These are phyloP conservation scores for Apus apus DNA, from an alignment of 2,113 vertebrate species.

Conservation along the genomic window DNA sequence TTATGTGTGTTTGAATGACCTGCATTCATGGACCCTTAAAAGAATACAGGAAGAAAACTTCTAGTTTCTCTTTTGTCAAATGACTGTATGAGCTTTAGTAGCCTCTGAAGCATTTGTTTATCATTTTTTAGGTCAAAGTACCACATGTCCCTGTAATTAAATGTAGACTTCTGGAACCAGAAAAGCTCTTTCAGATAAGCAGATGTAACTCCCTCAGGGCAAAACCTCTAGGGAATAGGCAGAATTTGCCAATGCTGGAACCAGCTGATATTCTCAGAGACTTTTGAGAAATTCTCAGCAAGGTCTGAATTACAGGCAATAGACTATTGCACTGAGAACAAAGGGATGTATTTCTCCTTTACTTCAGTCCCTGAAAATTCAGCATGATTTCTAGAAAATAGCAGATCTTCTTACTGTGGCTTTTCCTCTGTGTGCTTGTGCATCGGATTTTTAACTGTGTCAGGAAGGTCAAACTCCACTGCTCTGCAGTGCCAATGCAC, in stretches of 20 bases:
- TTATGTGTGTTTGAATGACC: background rate
- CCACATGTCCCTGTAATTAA: background rate
- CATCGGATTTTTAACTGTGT: background rate
- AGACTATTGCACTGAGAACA: background rate
- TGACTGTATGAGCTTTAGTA: background rate
- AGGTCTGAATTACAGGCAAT: background rate
- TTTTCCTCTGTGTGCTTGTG: background rate
- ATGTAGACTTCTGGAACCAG: constrained; percentile 7
- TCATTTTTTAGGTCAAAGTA: constrained; percentile 5
- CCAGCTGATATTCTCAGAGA: background rate
- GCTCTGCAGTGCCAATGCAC: background rate
- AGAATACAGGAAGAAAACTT: background rate
- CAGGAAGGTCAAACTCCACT: background rate
- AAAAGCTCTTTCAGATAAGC: constrained; percentile 5
- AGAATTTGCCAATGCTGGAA: constrained; percentile 36
- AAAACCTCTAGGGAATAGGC: background rate
- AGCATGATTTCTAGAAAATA: accelerated
- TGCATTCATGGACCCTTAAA: background rate
- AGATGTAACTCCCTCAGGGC: background rate
- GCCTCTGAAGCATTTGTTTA: background rate
- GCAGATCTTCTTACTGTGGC: background rate
- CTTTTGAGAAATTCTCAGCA: background rate
- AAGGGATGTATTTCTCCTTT: background rate
- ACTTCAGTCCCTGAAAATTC: background rate
- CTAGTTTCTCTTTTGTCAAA: background rate